These are phyloP conservation scores for Drosophila ambigua DNA, from an alignment of 1,140 invertebrate species.

Conservation along the genomic window DNA sequence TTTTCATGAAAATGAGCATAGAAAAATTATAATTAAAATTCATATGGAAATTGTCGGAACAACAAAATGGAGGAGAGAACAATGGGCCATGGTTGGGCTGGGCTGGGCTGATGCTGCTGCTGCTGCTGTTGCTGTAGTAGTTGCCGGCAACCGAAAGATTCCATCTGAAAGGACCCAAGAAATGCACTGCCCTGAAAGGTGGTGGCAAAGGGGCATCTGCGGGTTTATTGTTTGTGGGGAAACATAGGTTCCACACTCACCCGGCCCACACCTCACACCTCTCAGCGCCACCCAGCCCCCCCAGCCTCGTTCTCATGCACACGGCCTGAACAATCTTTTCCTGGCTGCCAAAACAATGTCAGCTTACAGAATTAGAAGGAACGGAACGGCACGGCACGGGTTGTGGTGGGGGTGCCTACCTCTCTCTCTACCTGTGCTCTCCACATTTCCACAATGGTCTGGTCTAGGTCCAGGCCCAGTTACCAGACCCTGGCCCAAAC, in stretches of 20 bases:
- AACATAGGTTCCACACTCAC: slow-evolving; percentile 59
- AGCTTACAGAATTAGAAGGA: slow-evolving; percentile 73
- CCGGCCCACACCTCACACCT: neutral
- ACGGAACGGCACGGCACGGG: neutral
- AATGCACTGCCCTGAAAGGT: slow-evolving; percentile 58
- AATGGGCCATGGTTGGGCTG: slow-evolving; percentile 49
- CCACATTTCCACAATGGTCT: slow-evolving; percentile 41
- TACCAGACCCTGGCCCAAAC: slow-evolving; percentile 29
- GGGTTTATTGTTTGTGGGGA: slow-evolving; percentile 76
- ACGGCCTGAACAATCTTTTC: slow-evolving; percentile 22
- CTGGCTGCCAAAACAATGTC: slow-evolving; percentile 62
- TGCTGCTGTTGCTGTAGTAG: slow-evolving; percentile 39
- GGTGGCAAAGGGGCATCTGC: slow-evolving; percentile 45
- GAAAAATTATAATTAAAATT: slow-evolving; percentile 82
- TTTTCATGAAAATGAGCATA: slow-evolving; percentile 82
- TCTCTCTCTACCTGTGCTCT: slow-evolving; percentile 43
- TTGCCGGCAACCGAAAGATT: slow-evolving; percentile 64
- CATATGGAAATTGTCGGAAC: slow-evolving; percentile 80
- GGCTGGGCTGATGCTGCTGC: slow-evolving; percentile 10
- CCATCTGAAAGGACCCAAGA: slow-evolving; percentile 78
- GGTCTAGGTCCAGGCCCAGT: slow-evolving; percentile 4
- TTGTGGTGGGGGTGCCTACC: neutral
- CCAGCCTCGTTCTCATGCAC: too few species aligned
- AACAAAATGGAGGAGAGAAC: slow-evolving; percentile 63
- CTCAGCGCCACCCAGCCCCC: neutral